Conservation (phyloP, 1,140 invertebrate genomes). For the Cydia amplana region DNA sequence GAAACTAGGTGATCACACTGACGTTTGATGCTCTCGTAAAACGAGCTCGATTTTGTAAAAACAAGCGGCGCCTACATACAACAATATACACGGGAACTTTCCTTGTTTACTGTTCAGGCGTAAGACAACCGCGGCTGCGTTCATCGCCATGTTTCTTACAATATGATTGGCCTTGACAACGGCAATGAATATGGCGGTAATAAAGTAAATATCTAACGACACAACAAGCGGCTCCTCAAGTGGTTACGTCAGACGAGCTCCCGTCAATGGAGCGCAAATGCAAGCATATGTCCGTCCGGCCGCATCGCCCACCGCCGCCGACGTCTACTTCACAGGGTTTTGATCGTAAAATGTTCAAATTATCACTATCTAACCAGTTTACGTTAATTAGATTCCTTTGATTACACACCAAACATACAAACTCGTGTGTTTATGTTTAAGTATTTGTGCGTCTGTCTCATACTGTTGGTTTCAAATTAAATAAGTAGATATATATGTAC, state of each 20-base stretch:
- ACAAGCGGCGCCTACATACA: conserved; percentile 15
- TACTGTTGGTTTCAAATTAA: not conserved
- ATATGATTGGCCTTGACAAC: conserved; percentile 33
- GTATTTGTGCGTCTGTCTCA: not conserved
- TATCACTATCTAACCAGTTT: not conserved
- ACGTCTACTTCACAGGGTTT: not conserved
- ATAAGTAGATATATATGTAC: not conserved
- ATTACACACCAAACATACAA: not conserved
- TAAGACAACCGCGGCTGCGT: not conserved
- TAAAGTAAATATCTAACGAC: conserved; percentile 29
- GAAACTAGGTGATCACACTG: conserved; percentile 32
- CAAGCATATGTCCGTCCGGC: not conserved
- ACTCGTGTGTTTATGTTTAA: not conserved
- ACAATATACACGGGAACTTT: conserved; percentile 31
- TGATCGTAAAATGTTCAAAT: not conserved
- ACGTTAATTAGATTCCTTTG: not conserved
- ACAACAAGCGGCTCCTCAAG: conserved; percentile 26
- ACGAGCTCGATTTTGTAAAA: conserved; percentile 17
- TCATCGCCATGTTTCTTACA: conserved; percentile 9
- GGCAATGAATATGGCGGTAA: conserved; percentile 30
- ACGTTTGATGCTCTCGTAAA: conserved; percentile 39
- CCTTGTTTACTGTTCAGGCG: conserved; percentile 9
- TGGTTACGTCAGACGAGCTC: conserved; percentile 26
- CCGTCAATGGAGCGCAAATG: conserved; percentile 4
- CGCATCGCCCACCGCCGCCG: not conserved